A percentile compares a stretch with the other conserved stretches of the same genome.
Conservation (phyloP, 1,140 invertebrate species). For the Oscheius sp. region DNA sequence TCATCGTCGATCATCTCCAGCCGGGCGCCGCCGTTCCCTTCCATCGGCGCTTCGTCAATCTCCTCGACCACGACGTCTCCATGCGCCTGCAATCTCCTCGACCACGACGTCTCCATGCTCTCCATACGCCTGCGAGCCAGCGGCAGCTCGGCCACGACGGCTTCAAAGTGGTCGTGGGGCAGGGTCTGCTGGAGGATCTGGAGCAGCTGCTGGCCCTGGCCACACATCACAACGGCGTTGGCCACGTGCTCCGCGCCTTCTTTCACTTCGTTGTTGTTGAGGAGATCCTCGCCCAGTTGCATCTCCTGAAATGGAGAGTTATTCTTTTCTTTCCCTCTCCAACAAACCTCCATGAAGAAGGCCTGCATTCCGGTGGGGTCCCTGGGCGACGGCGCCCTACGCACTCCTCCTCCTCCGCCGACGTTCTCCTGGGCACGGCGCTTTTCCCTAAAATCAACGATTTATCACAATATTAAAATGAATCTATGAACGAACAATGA, state of each 20-base stretch:
- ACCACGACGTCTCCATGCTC: too few relatives aligned
- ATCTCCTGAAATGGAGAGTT: not conserved
- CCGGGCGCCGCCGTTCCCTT: too few relatives aligned
- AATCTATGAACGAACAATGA: too few relatives aligned
- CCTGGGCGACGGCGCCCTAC: not conserved
- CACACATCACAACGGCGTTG: constrained; percentile 91
- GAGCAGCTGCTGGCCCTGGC: constrained; percentile 84
- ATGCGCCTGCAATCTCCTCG: too few relatives aligned
- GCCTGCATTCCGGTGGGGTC: not conserved
- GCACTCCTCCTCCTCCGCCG: not conserved
- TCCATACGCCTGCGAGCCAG: constrained; percentile 25
- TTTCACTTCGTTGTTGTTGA: constrained; percentile 63
- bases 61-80: too few relatives aligned
- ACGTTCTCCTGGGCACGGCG: not conserved
- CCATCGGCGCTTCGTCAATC: too few relatives aligned
- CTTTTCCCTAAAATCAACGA: not conserved
- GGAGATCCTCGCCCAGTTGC: not conserved
- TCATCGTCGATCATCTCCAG: too few relatives aligned
- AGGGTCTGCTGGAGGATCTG: constrained; percentile 86
- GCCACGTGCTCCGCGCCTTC: constrained; percentile 87
- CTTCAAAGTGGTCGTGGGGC: constrained; percentile 70
- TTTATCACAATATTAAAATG: too few relatives aligned
- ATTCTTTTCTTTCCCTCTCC: not conserved
- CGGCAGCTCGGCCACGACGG: constrained; percentile 36
- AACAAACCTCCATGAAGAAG: not conserved